Conservation (phyloP, 2,797 vertebrate species). For the Sebastes cheni region DNA sequence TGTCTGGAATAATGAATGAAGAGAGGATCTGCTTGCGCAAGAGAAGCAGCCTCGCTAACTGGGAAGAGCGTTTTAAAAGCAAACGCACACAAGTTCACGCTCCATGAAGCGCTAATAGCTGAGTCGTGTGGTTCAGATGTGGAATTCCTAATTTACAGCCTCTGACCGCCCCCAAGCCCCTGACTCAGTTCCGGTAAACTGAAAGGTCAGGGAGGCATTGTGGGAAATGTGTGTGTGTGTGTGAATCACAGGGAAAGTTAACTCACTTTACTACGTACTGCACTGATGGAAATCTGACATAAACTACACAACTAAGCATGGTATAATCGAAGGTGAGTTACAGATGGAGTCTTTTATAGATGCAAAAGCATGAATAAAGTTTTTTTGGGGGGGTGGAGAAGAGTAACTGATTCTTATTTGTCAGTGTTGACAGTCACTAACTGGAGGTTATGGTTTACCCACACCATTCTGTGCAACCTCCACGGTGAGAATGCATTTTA, state of each 20-base stretch:
- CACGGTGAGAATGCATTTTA: neutral
- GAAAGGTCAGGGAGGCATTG: constrained; percentile 45
- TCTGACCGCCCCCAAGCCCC: constrained; percentile 53
- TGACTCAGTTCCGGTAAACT: constrained; percentile 63
- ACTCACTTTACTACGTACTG: neutral
- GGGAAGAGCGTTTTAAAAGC: constrained; percentile 38
- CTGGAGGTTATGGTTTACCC: constrained; percentile 20
- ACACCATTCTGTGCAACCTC: neutral
- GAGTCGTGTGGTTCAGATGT: constrained; percentile 68
- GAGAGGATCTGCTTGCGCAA: neutral
- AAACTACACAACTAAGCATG: constrained; percentile 6
- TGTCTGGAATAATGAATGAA: neutral
- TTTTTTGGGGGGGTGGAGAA: too few relatives aligned
- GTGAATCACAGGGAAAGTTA: constrained; percentile 1
- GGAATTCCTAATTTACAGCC: constrained; percentile 72
- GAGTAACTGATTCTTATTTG: neutral
- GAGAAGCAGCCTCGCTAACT: constrained; percentile 6
- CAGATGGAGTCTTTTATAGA: neutral
- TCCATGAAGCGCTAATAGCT: constrained; percentile 66
- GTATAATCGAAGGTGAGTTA: neutral
- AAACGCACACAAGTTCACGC: constrained; percentile 66
- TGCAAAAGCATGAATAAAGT: neutral
- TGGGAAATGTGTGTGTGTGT: constrained; percentile 27
- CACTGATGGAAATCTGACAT: constrained; percentile 13
- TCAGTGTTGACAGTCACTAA: constrained; percentile 13